phyloP scores from a whole-genome alignment of 2,113 vertebrate genomes.

The Phoenicopterus ruber region DNA sequence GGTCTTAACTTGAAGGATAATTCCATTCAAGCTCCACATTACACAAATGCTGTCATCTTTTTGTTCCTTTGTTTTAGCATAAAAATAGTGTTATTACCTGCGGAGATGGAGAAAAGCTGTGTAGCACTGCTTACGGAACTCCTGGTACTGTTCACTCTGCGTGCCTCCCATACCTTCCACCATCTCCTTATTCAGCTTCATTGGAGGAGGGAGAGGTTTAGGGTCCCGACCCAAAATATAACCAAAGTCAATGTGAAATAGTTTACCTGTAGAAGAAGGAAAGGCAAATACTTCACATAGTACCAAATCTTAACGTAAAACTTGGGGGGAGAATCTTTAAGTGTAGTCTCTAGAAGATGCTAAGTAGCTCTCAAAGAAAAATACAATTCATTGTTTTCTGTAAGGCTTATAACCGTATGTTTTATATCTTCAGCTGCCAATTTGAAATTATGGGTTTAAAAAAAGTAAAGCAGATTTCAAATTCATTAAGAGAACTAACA shows the following conservation, averaged over 20 bases:
- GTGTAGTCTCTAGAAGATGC: not conserved
- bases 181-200: conserved; percentile 99
- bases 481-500: not conserved
- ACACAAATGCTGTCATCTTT: not conserved
- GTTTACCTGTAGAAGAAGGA: conserved; percentile 80
- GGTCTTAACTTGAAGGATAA: not conserved
- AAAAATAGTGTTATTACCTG: conserved; percentile 70
- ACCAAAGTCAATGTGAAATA: conserved; percentile 99
- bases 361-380: not conserved
- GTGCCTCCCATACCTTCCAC: conserved; percentile 99
- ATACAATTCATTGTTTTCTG: not conserved
- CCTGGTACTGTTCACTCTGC: conserved; percentile 98
- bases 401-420: accelerated
- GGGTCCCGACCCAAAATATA: conserved; percentile 98
- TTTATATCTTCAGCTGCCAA: not conserved
- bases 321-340: not conserved
- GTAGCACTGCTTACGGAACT: conserved; percentile 98
- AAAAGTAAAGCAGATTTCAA: not conserved
- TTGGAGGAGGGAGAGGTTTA: conserved; percentile 94
- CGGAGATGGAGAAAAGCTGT: conserved; percentile 95
- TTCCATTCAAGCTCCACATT: not conserved
- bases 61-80: not conserved
- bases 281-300: not conserved
- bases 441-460: not conserved
- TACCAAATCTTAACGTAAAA: not conserved